phyloP scores from a whole-genome alignment of 2,888 invertebrate species.

The Ypsolopha sequella region DNA sequence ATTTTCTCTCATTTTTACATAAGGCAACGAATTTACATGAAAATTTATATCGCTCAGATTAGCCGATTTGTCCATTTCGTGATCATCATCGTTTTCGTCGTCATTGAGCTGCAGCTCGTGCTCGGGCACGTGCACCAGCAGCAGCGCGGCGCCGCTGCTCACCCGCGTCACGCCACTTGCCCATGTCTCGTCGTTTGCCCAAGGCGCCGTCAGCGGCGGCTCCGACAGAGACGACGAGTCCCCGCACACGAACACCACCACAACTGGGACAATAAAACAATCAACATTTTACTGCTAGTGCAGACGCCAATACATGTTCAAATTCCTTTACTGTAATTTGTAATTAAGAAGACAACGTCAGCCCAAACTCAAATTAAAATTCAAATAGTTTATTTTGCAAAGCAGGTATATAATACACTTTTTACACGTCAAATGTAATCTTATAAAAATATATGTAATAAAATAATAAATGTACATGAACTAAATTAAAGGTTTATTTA shows the following conservation, averaged over 20 bases:
- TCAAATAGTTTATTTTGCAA: no score
- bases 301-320: neutral
- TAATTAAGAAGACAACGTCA: no score
- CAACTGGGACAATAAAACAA: neutral
- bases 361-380: no score
- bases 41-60: slow-evolving; percentile 23
- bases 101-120: neutral
- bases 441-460: no score
- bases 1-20: slow-evolving; percentile 11
- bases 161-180: slow-evolving; percentile 8
- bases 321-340: slow-evolving; percentile 3
- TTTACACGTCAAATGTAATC: no score
- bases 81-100: neutral
- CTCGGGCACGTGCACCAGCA: neutral
- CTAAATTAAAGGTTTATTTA: no score
- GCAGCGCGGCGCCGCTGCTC: slow-evolving; percentile 6
- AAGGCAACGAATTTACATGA: slow-evolving; percentile 12
- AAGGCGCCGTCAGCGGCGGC: no score
- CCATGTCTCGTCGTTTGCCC: no score
- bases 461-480: no score
- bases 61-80: slow-evolving; percentile 7
- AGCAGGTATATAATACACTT: no score
- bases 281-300: neutral
- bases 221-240: no score
- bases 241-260: slow-evolving; percentile 30